A percentile compares a stretch with the other conserved stretches of the same genome.
These are phyloP conservation scores for Leptopilina myrica DNA, from an alignment of 2,888 invertebrate genomes.

Conservation along the genomic window DNA sequence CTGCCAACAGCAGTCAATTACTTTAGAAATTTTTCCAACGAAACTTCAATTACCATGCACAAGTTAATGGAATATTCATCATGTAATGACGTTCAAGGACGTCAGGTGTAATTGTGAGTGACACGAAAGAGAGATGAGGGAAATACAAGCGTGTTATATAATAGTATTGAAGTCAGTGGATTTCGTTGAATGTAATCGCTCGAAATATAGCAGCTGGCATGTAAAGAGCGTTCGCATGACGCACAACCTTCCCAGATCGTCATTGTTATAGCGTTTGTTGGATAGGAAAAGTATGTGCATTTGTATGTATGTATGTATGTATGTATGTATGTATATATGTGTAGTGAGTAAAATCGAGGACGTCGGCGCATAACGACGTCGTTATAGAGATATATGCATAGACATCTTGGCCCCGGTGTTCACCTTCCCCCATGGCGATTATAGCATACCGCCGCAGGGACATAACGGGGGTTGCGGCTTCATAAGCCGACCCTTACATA, in stretches of 20 bases:
- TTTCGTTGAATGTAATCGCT: too few relatives aligned
- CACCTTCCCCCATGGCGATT: conserved; percentile 67
- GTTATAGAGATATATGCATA: conserved; percentile 73
- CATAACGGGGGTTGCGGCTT: conserved; percentile 71
- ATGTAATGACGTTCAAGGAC: too few relatives aligned
- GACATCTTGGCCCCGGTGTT: conserved; percentile 69
- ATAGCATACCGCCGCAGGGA: conserved; percentile 69
- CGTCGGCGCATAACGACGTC: conserved; percentile 72
- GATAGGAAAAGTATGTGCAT: background rate
- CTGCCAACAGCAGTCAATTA: too few relatives aligned
- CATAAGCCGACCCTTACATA: conserved; percentile 71
- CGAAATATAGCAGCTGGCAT: conserved; percentile 19
- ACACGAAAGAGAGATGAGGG: too few relatives aligned
- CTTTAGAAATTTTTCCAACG: too few relatives aligned
- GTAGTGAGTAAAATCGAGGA: conserved; percentile 54
- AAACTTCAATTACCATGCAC: too few relatives aligned
- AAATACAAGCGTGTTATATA: too few relatives aligned
- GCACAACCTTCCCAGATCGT: conserved; percentile 54
- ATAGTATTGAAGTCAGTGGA: too few relatives aligned
- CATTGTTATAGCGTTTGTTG: conserved; percentile 53
- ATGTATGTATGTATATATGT: too few relatives aligned
- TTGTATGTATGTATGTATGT: too few relatives aligned
- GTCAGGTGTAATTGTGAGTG: too few relatives aligned
- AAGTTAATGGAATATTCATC: too few relatives aligned
- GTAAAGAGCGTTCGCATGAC: conserved; percentile 12